Evolutionary conservation across 2,113 vertebrate species (phyloP), one percentile per base, ranked within the genome.

Genomic region (Cromileptes altivelis): DNA sequence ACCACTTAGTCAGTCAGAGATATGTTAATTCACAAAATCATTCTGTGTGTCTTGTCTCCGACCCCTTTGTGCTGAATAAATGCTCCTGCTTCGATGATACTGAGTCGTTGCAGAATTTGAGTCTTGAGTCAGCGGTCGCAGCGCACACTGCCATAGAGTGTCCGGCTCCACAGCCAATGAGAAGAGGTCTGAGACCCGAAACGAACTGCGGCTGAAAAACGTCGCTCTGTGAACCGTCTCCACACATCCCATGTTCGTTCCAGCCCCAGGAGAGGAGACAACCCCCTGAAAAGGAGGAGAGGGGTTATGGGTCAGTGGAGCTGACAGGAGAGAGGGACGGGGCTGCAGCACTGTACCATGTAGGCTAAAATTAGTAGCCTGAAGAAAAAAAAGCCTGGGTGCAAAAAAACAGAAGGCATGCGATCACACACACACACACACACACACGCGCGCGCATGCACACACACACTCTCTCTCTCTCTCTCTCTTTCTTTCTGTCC

Each of bases 161-260:
- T 90, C 98, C 98, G 2, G 97, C 97, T 64, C 98, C 97, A 40
- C 97, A 98, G 84, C 97, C 97, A 88, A 98, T 94, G 27, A 96
- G 91, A 78, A 96, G 85, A 82, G 89, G 91, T 5, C 70, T 64
- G 69, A 97, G 92, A 40, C 88, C 78, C 71, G 82, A 79, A 63
- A 99, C 40, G 0, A 85, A 91, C 78, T 92, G 93, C 0, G 97
- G 98, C 73, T 89, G 61, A 47, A 4, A 42, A 80, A 98, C 1
- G 5, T 97, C 91, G 47, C 69, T 88, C 89, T 97, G 93, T 0
- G 94, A 95, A 80, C 97, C 96, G 10, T 97, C 95, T 33, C 97
- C 97, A 14, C 97, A 99, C 97, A 98, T 99, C 4, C 98, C 97
- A 0, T 99, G 97, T 72, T 99, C 98, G 0, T 99, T 99, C 98